Conservation (phyloP, 2,888 invertebrate genomes). For the Deilephila porcellus region DNA sequence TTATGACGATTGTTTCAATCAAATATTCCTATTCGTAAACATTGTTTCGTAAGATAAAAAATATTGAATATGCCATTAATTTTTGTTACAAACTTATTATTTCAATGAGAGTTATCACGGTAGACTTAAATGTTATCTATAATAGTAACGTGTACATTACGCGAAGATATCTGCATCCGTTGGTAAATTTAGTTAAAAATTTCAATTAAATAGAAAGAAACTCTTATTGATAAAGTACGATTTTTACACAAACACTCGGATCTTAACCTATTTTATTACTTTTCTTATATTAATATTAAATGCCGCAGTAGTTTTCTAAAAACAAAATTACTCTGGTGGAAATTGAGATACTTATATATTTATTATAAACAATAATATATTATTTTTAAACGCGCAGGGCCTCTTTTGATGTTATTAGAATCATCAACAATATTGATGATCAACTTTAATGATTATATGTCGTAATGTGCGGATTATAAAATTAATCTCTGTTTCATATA, state of each 20-base stretch:
- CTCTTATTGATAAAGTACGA: not conserved
- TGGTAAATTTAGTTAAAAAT: too few relatives aligned
- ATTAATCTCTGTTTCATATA: not conserved
- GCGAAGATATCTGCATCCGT: not conserved
- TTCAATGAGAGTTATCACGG: not conserved
- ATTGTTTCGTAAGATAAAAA: not conserved
- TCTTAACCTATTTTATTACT: too few relatives aligned
- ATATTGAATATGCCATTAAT: not conserved
- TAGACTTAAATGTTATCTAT: not conserved
- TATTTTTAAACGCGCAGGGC: too few relatives aligned
- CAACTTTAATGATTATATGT: not conserved
- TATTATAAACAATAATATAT: too few relatives aligned
- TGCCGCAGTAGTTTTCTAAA: too few relatives aligned
- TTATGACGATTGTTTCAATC: not conserved
- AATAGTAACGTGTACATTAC: not conserved
- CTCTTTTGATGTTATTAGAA: too few relatives aligned
- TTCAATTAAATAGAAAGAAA: too few relatives aligned
- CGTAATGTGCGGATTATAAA: not conserved
- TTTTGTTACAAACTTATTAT: conserved; percentile 13
- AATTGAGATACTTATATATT: too few relatives aligned
- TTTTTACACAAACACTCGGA: not conserved
- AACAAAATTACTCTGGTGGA: too few relatives aligned
- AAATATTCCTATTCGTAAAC: not conserved
- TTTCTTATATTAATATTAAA: too few relatives aligned
- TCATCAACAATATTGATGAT: too few relatives aligned